Conservation (phyloP, 1,140 invertebrate species). For the Cydia splendana region DNA sequence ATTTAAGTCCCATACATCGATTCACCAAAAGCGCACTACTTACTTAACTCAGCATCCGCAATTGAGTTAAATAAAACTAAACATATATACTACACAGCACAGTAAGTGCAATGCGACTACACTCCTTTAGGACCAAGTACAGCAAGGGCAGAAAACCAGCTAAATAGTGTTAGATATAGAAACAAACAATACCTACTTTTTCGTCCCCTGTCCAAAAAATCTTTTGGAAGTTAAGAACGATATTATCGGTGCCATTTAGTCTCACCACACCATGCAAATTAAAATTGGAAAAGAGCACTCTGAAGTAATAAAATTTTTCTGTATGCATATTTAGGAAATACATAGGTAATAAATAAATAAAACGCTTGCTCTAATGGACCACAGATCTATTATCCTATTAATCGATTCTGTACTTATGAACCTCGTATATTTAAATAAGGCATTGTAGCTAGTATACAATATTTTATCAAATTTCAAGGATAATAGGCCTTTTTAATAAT, state of each 20-base stretch:
- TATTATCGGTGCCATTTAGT: background rate
- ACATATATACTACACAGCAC: slow-evolving; percentile 9
- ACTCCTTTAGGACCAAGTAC: slow-evolving; percentile 24
- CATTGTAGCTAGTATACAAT: background rate
- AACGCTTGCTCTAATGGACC: slow-evolving; percentile 22
- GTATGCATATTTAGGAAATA: background rate
- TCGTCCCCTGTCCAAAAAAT: background rate
- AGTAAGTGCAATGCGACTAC: slow-evolving; percentile 19
- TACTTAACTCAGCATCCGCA: background rate
- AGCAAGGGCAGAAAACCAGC: slow-evolving; percentile 20
- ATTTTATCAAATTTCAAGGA: background rate
- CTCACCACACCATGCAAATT: background rate
- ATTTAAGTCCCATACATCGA: background rate
- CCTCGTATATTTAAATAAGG: background rate
- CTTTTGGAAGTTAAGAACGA: background rate
- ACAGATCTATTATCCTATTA: slow-evolving; percentile 13
- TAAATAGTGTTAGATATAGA: background rate
- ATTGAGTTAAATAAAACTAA: background rate
- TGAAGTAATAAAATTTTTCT: background rate
- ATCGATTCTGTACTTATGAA: background rate
- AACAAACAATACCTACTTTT: background rate
- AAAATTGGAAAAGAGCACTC: background rate
- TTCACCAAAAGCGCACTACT: background rate
- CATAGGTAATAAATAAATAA: background rate
- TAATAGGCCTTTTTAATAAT: slow-evolving; percentile 11